phyloP scores from a whole-genome alignment of 1,140 invertebrate species.

The Aphaenogaster floridana region DNA sequence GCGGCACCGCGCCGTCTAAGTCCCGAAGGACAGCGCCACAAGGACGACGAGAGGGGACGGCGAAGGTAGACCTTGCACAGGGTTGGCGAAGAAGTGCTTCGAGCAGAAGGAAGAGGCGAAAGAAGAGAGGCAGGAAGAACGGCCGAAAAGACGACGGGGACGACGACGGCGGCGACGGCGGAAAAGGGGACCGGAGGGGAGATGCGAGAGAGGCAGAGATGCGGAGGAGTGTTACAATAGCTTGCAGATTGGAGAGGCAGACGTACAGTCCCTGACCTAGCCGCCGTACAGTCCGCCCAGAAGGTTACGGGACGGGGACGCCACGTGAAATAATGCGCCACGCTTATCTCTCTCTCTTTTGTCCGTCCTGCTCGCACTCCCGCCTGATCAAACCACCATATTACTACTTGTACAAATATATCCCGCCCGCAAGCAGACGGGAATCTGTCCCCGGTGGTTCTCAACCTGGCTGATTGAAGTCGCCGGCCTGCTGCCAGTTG shows the following conservation, averaged over 20 bases:
- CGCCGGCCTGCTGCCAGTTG: not conserved
- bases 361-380: not conserved
- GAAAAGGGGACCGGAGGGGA: not conserved
- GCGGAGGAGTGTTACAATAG: conserved; percentile 78
- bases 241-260: conserved; percentile 80
- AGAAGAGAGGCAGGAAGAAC: conserved; percentile 25
- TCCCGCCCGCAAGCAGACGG: not conserved
- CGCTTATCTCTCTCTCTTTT: not conserved
- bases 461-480: conserved; percentile 23
- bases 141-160: conserved; percentile 1
- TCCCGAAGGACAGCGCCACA: conserved; percentile 42
- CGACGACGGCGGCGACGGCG: not conserved
- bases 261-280: conserved; percentile 78
- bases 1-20: conserved; percentile 52
- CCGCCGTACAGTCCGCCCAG: conserved; percentile 68
- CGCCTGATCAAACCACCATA: conserved; percentile 72
- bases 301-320: conserved; percentile 14
- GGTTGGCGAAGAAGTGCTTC: conserved; percentile 60
- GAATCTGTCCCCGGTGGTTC: conserved; percentile 18
- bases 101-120: conserved; percentile 63
- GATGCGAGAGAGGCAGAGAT: conserved; percentile 52
- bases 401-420: conserved; percentile 83
- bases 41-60: conserved; percentile 11
- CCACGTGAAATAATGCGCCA: conserved; percentile 55
- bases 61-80: conserved; percentile 50